Base-by-base conservation (phyloP, 2,888 invertebrate species). In the Apotomis betuletana region DNA sequence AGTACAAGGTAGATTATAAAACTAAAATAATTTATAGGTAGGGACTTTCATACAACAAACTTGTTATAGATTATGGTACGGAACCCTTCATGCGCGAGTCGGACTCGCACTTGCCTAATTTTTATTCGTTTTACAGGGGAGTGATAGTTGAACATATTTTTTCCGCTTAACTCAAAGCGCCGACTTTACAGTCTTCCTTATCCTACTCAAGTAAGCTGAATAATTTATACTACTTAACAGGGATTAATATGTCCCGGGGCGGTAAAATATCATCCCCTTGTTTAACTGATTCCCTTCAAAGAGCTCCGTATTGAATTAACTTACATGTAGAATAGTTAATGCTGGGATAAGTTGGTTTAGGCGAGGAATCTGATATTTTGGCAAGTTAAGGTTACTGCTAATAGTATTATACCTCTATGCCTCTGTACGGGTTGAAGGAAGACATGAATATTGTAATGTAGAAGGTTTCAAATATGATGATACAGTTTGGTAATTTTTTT, bases 211-310 rank as follows among this genome's bases (percentile, higher is more conserved):
- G 80, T 80, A 78, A 81, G 79, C 83, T 89, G 87, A 90, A 91
- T 90, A 87, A 90, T 89, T 89, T 84, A 90, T 87, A 79, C 81
- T 84, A 82, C 86, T 87, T 88, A 88, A 88, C 86, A 83, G 85
- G 87, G 87, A 88, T 90, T 90, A 90, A 89, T 87, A 85, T 80
- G 83, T 84, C 83, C 77, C 78, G 83, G 80, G 84, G 82, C 80
- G 81, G 83, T 87, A 83, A 82, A 87, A 86, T 83, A 86, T 84
- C 84, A 85, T 85, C 83, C 77, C 73, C 73, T 73, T 78, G 78
- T 73, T 70, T 41, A 71, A 71, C 71, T 67, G 71, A 71, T 71
- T 70, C 67, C 67, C 57, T 65, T 49, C 65, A 65, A 65, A 70
- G 60, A 69, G 68, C 69, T 65, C 49, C 63, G 61, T 57, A 70